Evolutionary conservation across 2,113 vertebrate species (phyloP).

Genomic region (Peromyscus maniculatus): DNA sequence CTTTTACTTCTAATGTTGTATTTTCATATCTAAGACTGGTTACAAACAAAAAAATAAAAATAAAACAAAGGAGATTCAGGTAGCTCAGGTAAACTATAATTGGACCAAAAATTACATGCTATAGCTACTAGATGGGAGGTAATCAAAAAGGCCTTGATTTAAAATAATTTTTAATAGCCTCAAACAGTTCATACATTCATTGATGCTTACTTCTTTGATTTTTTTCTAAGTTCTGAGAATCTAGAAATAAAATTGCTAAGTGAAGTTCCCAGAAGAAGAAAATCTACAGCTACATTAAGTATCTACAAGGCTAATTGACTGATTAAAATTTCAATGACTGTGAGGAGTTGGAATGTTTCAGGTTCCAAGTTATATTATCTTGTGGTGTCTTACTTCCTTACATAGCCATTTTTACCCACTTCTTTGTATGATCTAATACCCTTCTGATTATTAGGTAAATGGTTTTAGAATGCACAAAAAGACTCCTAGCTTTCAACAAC

Average conservation of each 20-base stretch:
- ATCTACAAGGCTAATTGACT: not conserved
- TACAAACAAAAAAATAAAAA: slow-evolving; percentile 61
- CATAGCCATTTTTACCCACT: not conserved
- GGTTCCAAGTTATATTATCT: not conserved
- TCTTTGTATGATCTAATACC: not conserved
- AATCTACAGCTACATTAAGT: not conserved
- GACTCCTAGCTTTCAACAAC: not conserved
- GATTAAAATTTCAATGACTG: not conserved
- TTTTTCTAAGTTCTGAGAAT: slow-evolving; percentile 28
- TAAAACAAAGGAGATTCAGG: slow-evolving; percentile 34
- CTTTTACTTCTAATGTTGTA: slow-evolving; percentile 28
- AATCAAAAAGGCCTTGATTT: slow-evolving; percentile 26
- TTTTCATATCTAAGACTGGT: slow-evolving; percentile 40
- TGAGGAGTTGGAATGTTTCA: not conserved
- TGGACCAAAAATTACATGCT: not conserved
- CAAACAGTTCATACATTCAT: not conserved
- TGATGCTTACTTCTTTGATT: not conserved
- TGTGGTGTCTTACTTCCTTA: not conserved
- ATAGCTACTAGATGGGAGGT: slow-evolving; percentile 8
- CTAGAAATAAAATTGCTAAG: not conserved
- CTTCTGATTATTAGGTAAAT: not conserved
- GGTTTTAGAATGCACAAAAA: not conserved
- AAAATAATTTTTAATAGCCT: slow-evolving; percentile 31
- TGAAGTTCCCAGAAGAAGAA: not conserved
- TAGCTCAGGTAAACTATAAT: slow-evolving; percentile 63